Percentiles rank a stretch among this genome's conserved stretches.
Conservation (phyloP, 1,140 invertebrate genomes). For the Tetragnatha versicolor region DNA sequence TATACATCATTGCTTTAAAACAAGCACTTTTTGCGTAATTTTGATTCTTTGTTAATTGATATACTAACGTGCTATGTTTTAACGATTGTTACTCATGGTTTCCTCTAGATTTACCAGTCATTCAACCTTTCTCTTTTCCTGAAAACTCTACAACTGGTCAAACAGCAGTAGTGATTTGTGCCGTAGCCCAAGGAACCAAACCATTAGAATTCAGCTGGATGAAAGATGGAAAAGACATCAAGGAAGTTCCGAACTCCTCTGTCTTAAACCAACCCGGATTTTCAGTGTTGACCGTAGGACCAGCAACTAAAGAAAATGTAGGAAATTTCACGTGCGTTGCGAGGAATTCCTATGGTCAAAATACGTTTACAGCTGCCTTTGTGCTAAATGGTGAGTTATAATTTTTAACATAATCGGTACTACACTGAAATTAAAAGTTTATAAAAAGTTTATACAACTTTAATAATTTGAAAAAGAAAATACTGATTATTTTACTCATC, state of each 20-base stretch:
- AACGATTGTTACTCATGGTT: too few species aligned
- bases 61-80: too few species aligned
- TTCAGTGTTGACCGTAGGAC: constrained; percentile 29
- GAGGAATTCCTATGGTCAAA: not conserved
- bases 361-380: constrained; percentile 17
- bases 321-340: constrained; percentile 42
- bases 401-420: too few species aligned
- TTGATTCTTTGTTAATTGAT: not conserved
- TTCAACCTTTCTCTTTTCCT: constrained; percentile 34
- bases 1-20: not conserved
- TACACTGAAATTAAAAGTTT: too few species aligned
- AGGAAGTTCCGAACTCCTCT: constrained; percentile 2
- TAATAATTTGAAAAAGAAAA: too few species aligned
- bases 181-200: constrained; percentile 5
- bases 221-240: constrained; percentile 14
- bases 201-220: constrained; percentile 19
- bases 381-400: constrained; percentile 21
- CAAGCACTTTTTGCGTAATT: not conserved
- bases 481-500: too few species aligned
- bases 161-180: constrained; percentile 24
- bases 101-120: constrained; percentile 8
- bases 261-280: constrained; percentile 4
- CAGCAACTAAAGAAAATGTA: constrained; percentile 28
- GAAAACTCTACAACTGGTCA: constrained; percentile 28
- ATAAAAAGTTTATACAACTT: too few species aligned